phyloP scores from a whole-genome alignment of 2,113 vertebrate species.

The Perca fluviatilis region DNA sequence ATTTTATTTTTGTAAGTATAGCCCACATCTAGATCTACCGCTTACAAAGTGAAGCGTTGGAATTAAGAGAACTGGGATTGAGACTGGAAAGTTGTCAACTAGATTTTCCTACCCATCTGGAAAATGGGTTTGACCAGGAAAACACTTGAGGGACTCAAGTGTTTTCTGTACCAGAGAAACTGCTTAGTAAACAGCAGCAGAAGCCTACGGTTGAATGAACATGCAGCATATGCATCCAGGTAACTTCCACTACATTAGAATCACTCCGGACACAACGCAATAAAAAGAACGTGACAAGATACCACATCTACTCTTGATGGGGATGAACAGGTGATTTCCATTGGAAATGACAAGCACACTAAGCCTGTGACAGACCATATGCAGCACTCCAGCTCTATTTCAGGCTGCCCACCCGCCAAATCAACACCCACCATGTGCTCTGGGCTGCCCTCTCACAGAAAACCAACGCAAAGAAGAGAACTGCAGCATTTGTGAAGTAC shows the following conservation, averaged over 20 bases:
- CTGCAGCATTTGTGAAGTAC: slow-evolving; percentile 54
- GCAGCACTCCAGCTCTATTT: slow-evolving; percentile 66
- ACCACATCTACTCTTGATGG: slow-evolving; percentile 21
- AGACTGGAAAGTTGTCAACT: not conserved
- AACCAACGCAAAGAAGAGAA: slow-evolving; percentile 49
- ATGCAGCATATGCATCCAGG: not conserved
- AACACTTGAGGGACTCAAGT: slow-evolving; percentile 19
- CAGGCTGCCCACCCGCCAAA: slow-evolving; percentile 63
- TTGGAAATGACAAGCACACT: slow-evolving; percentile 41
- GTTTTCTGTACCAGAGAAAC: slow-evolving; percentile 13
- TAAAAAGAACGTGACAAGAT: slow-evolving; percentile 2
- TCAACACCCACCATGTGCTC: slow-evolving; percentile 71
- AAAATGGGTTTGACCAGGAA: slow-evolving; percentile 26
- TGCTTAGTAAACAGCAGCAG: slow-evolving; percentile 20
- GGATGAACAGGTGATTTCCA: slow-evolving; percentile 48
- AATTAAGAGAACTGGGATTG: not conserved
- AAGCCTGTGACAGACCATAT: slow-evolving; percentile 63
- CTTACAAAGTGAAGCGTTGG: not conserved
- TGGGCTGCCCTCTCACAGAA: slow-evolving; percentile 53
- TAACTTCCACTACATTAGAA: slow-evolving; percentile 1
- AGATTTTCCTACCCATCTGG: slow-evolving; percentile 3
- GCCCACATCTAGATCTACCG: not conserved
- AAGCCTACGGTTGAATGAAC: not conserved
- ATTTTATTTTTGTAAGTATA: not conserved
- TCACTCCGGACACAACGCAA: not conserved